A percentile compares a stretch with the other conserved stretches of the same genome.
phyloP scores from a whole-genome alignment of 2,113 vertebrate genomes.

The Panurus biarmicus region DNA sequence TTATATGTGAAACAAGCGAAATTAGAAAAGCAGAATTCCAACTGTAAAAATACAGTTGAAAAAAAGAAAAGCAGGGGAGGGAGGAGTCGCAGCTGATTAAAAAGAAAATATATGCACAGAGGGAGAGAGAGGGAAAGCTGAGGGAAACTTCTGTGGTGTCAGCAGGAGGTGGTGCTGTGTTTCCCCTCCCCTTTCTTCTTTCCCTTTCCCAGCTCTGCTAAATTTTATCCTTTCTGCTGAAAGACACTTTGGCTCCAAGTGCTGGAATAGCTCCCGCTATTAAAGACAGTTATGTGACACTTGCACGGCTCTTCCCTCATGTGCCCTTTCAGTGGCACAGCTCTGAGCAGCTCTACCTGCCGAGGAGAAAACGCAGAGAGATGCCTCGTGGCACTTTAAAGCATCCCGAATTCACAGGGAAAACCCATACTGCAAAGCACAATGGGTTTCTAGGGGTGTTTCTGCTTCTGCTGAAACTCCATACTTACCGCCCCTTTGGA shows the following conservation, averaged over 20 bases:
- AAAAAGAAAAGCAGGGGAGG: not conserved
- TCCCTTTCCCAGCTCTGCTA: conserved; percentile 7
- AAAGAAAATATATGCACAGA: conserved; percentile 27
- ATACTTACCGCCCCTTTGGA: fast-evolving
- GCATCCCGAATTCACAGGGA: not conserved
- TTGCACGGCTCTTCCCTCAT: conserved; percentile 6
- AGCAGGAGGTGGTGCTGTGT: conserved; percentile 51
- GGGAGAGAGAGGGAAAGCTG: not conserved
- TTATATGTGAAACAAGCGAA: conserved; percentile 43
- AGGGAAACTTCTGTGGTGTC: conserved; percentile 25
- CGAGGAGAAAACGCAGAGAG: not conserved
- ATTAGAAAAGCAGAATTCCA: conserved; percentile 42
- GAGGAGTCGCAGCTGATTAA: conserved; percentile 33
- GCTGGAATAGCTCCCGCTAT: not conserved
- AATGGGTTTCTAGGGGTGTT: fast-evolving
- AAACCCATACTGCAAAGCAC: not conserved
- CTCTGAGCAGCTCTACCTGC: not conserved
- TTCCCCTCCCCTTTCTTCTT: conserved; percentile 43
- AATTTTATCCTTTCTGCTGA: conserved; percentile 38
- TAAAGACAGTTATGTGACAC: conserved; percentile 18
- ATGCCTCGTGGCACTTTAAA: not conserved
- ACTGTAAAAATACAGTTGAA: conserved; percentile 12
- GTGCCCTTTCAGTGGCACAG: not conserved
- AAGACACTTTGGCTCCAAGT: not conserved
- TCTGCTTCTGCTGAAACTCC: not conserved